These are phyloP conservation scores for Gallinago jamesoni DNA, from an alignment of 2,113 vertebrate species.

Conservation along the genomic window DNA sequence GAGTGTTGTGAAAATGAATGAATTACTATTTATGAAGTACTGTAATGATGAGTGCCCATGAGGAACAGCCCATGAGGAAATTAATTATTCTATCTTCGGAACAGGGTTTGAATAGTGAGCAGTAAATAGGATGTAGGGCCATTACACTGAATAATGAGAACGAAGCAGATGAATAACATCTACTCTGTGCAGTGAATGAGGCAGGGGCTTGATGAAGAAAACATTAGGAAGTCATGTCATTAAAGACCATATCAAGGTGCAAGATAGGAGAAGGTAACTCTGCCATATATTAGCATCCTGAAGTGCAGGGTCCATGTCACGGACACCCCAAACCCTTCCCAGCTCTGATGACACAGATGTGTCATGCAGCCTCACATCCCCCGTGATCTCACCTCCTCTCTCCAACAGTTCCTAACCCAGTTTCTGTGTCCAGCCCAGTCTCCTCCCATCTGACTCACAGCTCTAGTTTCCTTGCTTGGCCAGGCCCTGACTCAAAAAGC, in stretches of 20 bases:
- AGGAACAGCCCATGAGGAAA: conserved; percentile 63
- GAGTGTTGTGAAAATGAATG: conserved; percentile 60
- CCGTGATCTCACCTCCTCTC: background rate
- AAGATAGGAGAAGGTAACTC: background rate
- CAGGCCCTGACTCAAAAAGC: conserved; percentile 31
- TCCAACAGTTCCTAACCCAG: accelerated
- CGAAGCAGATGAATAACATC: conserved; percentile 19
- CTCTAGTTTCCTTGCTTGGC: conserved; percentile 19
- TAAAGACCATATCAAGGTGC: background rate
- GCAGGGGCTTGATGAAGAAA: background rate
- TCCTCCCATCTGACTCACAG: conserved; percentile 64
- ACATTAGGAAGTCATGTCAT: background rate
- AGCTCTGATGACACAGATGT: background rate
- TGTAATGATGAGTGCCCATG: conserved; percentile 64
- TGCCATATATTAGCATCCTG: background rate
- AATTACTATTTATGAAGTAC: conserved; percentile 65
- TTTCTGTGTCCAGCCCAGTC: background rate
- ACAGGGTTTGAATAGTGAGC: conserved; percentile 58
- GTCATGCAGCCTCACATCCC: background rate
- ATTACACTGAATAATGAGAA: conserved; percentile 55
- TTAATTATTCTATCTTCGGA: conserved; percentile 66
- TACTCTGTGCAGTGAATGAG: conserved; percentile 4
- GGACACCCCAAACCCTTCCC: background rate
- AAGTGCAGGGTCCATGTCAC: background rate
- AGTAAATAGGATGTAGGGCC: conserved; percentile 60